Evolutionary conservation across 2,888 invertebrate genomes (phyloP).

Genomic region (Mimumesa dahlbomi): DNA sequence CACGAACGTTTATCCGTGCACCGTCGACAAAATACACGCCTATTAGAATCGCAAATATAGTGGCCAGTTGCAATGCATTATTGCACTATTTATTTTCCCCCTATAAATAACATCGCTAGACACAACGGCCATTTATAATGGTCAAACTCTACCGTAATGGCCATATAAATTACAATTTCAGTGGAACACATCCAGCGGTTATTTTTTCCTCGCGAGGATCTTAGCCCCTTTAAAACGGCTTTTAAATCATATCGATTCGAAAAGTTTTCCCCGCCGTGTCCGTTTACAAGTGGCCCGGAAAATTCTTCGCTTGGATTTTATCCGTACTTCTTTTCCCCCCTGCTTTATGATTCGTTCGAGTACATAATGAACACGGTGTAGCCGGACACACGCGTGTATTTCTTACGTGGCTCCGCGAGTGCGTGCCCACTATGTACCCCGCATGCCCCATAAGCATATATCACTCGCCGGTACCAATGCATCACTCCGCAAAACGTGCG

Average conservation of each 20-base stretch:
- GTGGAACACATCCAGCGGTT: conserved; percentile 10
- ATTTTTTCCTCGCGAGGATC: not conserved
- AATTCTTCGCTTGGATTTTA: conserved; percentile 30
- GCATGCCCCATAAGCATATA: conserved; percentile 62
- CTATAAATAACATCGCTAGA: conserved; percentile 30
- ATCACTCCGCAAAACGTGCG: conserved; percentile 55
- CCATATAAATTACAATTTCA: conserved; percentile 45
- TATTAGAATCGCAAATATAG: conserved; percentile 16
- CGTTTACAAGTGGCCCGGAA: conserved; percentile 10
- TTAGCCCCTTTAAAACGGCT: conserved; percentile 1
- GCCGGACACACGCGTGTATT: conserved; percentile 33
- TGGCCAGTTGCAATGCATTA: conserved; percentile 1
- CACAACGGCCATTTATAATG: conserved; percentile 35
- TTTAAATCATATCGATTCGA: conserved; percentile 41
- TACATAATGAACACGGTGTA: conserved; percentile 51
- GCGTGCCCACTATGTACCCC: conserved; percentile 44
- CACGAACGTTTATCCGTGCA: conserved; percentile 15
- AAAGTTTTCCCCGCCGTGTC: conserved; percentile 13
- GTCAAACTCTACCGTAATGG: conserved; percentile 26
- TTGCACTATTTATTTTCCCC: conserved; percentile 25
- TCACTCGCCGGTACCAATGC: conserved; percentile 61
- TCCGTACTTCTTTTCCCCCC: not conserved
- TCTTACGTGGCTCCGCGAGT: conserved; percentile 29
- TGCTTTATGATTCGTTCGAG: conserved; percentile 45
- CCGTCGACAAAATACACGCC: conserved; percentile 9